Evolutionary conservation across 2,113 vertebrate genomes (phyloP).

Genomic region (Connochaetes taurinus): DNA sequence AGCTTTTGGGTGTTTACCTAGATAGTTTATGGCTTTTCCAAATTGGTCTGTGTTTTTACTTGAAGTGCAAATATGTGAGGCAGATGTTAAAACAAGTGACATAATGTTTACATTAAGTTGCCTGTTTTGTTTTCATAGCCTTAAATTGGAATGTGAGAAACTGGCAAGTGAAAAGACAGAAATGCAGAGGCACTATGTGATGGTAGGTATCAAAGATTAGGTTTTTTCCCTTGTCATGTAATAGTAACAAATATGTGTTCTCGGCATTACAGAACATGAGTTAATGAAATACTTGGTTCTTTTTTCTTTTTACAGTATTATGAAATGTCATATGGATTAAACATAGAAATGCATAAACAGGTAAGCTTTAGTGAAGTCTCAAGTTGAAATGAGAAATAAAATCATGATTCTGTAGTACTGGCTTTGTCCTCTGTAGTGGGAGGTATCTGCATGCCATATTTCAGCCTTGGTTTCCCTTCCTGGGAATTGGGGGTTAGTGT

Average conservation of each 20-base stretch:
- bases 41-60: constrained; percentile 64
- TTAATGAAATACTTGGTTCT: constrained; percentile 50
- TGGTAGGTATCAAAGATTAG: constrained; percentile 84
- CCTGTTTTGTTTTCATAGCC: constrained; percentile 84
- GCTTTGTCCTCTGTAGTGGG: neutral
- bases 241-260: neutral
- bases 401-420: neutral
- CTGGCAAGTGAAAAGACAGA: constrained; percentile 97
- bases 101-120: constrained; percentile 75
- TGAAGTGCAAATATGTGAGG: constrained; percentile 72
- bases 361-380: constrained; percentile 78
- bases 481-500: neutral
- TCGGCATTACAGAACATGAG: neutral
- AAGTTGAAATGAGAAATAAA: constrained; percentile 26
- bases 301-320: constrained; percentile 84
- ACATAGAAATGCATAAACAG: constrained; percentile 93
- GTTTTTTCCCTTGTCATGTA: constrained; percentile 17
- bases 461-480: neutral
- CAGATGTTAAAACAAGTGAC: constrained; percentile 75
- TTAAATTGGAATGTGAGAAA: constrained; percentile 98
- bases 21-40: constrained; percentile 53
- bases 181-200: constrained; percentile 98
- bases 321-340: constrained; percentile 91
- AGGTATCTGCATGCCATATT: neutral
- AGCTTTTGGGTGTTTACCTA: constrained; percentile 44